Evolutionary conservation across 2,888 invertebrate species (phyloP).

Genomic region (Amphipyra tragopoginis): DNA sequence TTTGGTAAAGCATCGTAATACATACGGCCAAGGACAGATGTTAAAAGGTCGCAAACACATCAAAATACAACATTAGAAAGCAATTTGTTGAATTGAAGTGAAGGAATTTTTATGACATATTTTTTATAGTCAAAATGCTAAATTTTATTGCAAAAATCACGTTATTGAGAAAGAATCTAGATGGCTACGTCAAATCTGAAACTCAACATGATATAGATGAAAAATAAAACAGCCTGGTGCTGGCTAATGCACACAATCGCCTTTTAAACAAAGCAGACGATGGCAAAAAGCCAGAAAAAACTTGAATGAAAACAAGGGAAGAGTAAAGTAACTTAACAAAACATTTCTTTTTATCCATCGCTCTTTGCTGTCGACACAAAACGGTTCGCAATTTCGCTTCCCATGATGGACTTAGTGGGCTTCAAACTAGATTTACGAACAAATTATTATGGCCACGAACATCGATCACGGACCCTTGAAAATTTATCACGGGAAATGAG

Average conservation of each 20-base stretch:
- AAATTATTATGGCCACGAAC: constrained; percentile 35
- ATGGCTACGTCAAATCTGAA: not conserved
- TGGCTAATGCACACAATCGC: constrained; percentile 8
- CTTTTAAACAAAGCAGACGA: constrained; percentile 25
- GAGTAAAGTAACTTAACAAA: constrained; percentile 36
- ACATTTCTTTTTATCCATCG: constrained; percentile 44
- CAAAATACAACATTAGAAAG: too few species aligned
- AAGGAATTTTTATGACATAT: too few species aligned
- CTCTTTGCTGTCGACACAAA: constrained; percentile 35
- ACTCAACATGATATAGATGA: not conserved
- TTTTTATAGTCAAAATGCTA: too few species aligned
- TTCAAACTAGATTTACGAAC: constrained; percentile 44
- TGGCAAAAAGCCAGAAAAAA: constrained; percentile 21
- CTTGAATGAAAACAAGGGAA: constrained; percentile 25
- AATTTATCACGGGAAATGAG: constrained; percentile 35
- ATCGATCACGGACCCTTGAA: constrained; percentile 41
- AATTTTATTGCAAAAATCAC: too few species aligned
- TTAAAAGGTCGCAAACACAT: too few species aligned
- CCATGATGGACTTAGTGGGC: constrained; percentile 23
- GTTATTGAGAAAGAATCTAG: too few species aligned
- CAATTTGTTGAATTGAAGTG: too few species aligned
- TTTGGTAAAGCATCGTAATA: not conserved
- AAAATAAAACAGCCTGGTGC: not conserved
- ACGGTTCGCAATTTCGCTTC: constrained; percentile 25
- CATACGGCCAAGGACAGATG: too few species aligned